Conservation (phyloP, 2,888 invertebrate genomes). For the Trichogramma dendrolimi region DNA sequence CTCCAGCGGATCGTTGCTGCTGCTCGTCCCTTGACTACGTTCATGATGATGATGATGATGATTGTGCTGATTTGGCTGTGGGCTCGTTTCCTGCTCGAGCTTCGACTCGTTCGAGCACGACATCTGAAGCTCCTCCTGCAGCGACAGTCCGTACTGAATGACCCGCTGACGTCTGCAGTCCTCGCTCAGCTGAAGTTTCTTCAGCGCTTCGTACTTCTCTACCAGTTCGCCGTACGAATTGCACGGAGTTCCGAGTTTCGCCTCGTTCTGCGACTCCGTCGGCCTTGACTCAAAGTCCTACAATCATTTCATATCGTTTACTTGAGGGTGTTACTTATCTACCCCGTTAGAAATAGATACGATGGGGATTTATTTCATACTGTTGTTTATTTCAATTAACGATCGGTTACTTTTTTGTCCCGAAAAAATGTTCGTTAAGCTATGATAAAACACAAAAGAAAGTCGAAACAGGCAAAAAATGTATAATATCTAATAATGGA, state of each 20-base stretch:
- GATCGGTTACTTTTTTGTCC: too few relatives aligned
- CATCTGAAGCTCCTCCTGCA: constrained; percentile 73
- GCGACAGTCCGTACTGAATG: constrained; percentile 49
- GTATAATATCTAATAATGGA: too few relatives aligned
- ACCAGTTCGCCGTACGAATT: constrained; percentile 77
- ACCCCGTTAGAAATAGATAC: too few relatives aligned
- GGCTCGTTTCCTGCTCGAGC: constrained; percentile 20
- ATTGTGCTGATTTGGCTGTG: neutral
- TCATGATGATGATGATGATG: neutral
- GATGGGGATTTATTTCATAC: too few relatives aligned
- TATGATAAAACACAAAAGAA: too few relatives aligned
- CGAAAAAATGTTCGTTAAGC: too few relatives aligned
- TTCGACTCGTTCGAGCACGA: constrained; percentile 60
- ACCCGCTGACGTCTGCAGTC: constrained; percentile 44
- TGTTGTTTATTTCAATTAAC: too few relatives aligned
- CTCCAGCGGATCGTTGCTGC: constrained; percentile 58
- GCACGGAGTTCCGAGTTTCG: constrained; percentile 28
- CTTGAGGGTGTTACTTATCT: too few relatives aligned
- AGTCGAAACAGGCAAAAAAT: too few relatives aligned
- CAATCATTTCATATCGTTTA: too few relatives aligned
- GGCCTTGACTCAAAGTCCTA: too few relatives aligned
- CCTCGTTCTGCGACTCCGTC: too few relatives aligned
- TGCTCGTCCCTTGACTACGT: neutral
- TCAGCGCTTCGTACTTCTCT: constrained; percentile 78
- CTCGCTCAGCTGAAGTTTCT: constrained; percentile 67